phyloP scores from a whole-genome alignment of 23 tunicate species.

The Halocynthia roretzi region DNA sequence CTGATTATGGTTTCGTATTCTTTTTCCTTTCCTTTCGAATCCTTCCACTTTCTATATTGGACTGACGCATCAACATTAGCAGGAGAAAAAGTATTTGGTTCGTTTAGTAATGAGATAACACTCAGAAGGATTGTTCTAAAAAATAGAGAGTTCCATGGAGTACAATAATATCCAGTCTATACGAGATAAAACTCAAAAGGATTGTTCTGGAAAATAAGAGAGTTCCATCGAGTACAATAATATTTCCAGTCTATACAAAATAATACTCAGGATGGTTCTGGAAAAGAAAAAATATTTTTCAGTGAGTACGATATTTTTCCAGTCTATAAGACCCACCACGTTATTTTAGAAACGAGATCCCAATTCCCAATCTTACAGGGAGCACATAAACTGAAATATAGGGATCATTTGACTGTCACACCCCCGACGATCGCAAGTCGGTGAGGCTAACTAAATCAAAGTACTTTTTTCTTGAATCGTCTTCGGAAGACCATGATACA shows the following conservation, averaged over 20 bases:
- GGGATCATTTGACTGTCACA: too few species aligned
- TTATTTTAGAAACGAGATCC: too few species aligned
- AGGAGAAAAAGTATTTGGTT: constrained; percentile 95
- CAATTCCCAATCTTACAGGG: too few species aligned
- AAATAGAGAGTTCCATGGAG: not conserved
- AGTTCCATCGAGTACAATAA: not conserved
- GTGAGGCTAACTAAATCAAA: too few species aligned
- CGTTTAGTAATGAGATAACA: constrained; percentile 91
- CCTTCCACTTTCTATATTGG: constrained; percentile 95
- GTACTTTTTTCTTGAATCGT: too few species aligned
- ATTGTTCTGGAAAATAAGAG: constrained; percentile 56
- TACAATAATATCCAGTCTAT: not conserved
- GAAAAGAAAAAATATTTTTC: too few species aligned
- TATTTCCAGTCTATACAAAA: not conserved
- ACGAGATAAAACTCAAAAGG: constrained; percentile 21
- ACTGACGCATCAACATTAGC: constrained; percentile 99
- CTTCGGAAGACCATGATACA: too few species aligned
- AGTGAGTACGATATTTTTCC: too few species aligned
- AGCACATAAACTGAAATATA: too few species aligned
- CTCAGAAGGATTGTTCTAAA: constrained; percentile 81
- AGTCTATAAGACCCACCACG: too few species aligned
- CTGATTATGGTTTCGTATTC: constrained; percentile 87
- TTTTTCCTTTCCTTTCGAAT: constrained; percentile 79
- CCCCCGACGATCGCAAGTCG: too few species aligned
- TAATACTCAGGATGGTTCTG: constrained; percentile 30